Percentiles rank a stretch among this genome's conserved stretches.
phyloP scores from a whole-genome alignment of 2,888 invertebrate genomes.

The Drosophila infuscata region DNA sequence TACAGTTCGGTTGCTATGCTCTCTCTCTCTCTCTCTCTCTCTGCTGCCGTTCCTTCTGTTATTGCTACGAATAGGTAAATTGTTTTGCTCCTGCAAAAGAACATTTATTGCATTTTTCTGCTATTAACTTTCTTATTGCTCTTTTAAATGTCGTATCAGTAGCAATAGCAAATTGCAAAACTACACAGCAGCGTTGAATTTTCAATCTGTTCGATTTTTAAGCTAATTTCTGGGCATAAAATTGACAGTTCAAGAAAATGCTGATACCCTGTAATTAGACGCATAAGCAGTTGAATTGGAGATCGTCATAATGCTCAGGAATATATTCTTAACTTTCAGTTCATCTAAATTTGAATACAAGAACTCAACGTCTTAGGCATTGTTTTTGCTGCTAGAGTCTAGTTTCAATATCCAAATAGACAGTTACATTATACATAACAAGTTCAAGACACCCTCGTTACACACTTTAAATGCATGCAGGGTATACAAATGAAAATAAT shows the following conservation, averaged over 20 bases:
- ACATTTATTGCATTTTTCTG: not conserved
- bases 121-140: not conserved
- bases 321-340: not conserved
- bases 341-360: too few relatives aligned
- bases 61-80: not conserved
- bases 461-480: not conserved
- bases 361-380: too few relatives aligned
- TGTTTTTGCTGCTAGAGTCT: not conserved
- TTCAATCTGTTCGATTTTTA: not conserved
- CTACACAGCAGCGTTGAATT: not conserved
- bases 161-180: not conserved
- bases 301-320: not conserved
- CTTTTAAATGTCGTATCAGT: not conserved
- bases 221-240: not conserved
- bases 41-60: not conserved
- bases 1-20: not conserved
- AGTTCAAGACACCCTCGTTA: not conserved
- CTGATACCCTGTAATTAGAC: not conserved
- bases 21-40: not conserved
- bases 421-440: not conserved
- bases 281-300: not conserved
- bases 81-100: not conserved
- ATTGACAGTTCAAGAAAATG: not conserved
- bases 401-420: too few relatives aligned
- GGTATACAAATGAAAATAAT: constrained; percentile 69